phyloP scores from a whole-genome alignment of 2,888 invertebrate species.

The Eilema caniola region DNA sequence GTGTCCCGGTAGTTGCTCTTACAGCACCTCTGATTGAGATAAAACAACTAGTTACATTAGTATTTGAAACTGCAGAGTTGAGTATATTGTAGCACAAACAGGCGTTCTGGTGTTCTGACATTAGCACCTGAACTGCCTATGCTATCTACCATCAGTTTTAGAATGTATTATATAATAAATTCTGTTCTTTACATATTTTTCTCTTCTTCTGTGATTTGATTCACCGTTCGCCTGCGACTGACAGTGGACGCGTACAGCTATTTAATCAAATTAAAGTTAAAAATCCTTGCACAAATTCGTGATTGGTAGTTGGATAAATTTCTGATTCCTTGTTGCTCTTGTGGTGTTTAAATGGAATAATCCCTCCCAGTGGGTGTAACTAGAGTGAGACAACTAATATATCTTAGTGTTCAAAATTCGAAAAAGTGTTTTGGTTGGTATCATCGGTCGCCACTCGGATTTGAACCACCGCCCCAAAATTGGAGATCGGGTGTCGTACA shows the following conservation, averaged over 20 bases:
- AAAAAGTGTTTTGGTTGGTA: neutral
- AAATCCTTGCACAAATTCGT: neutral
- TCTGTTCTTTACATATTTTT: too few species aligned
- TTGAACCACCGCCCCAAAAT: neutral
- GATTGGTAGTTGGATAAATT: neutral
- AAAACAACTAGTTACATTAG: too few species aligned
- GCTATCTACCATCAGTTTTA: too few species aligned
- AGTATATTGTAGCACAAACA: too few species aligned
- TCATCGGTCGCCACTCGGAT: neutral
- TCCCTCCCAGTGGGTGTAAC: neutral
- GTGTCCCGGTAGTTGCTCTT: too few species aligned
- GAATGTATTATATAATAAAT: too few species aligned
- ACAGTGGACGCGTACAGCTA: neutral
- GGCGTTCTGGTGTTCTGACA: too few species aligned
- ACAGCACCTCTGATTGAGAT: too few species aligned
- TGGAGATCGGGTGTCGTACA: neutral
- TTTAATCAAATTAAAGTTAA: too few species aligned
- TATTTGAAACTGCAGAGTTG: too few species aligned
- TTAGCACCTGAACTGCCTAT: too few species aligned
- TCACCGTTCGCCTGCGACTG: neutral
- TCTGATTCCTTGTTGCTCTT: neutral
- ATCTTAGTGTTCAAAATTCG: neutral
- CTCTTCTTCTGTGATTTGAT: too few species aligned
- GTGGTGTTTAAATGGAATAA: neutral
- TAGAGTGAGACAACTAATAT: neutral